A percentile compares a stretch with the other conserved stretches of the same genome.
phyloP scores from a whole-genome alignment of 2,797 vertebrate genomes.

The Clangula hyemalis region DNA sequence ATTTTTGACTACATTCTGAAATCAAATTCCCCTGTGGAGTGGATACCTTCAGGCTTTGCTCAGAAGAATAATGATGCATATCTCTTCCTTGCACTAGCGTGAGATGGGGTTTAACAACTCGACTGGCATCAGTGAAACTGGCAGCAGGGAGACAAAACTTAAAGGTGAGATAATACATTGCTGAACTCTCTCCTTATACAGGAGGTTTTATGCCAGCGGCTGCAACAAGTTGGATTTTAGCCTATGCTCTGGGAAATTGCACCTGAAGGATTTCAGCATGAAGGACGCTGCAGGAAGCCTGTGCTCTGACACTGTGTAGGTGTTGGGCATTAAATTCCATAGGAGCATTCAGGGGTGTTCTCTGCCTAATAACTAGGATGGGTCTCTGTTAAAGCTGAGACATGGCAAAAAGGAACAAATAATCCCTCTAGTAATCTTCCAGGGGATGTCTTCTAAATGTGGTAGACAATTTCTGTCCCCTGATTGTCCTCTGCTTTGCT shows the following conservation, averaged over 20 bases:
- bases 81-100: background rate
- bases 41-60: background rate
- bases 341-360: background rate
- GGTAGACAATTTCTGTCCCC: background rate
- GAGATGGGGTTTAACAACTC: background rate
- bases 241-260: background rate
- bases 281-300: background rate
- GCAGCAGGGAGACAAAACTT: background rate
- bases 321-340: background rate
- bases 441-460: background rate
- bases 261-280: background rate
- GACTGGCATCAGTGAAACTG: background rate
- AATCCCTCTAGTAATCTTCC: background rate
- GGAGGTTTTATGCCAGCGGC: background rate
- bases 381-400: background rate
- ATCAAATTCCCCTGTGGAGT: background rate
- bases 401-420: background rate
- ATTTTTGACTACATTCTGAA: slow-evolving; percentile 10
- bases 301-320: background rate
- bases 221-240: background rate
- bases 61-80: background rate
- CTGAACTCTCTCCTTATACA: background rate
- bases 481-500: background rate
- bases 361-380: background rate
- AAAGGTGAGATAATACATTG: background rate